These are phyloP conservation scores for Martes martes DNA, from an alignment of 2,113 vertebrate genomes.

Conservation along the genomic window DNA sequence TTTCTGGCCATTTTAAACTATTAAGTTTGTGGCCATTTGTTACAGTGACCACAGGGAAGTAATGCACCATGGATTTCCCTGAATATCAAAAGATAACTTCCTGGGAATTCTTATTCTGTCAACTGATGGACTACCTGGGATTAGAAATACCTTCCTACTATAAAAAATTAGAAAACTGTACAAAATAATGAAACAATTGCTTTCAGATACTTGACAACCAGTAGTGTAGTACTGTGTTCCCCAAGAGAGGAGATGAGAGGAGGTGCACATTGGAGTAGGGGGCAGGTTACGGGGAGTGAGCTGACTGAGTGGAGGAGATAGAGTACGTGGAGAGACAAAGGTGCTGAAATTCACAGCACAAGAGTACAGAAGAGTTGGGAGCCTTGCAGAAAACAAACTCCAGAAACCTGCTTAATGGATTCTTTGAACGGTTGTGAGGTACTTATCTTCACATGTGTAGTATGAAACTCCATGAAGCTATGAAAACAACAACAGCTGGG, in stretches of 20 bases:
- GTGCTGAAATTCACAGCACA: too few species aligned
- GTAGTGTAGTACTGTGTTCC: fast-evolving
- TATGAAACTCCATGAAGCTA: neutral
- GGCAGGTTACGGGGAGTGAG: too few species aligned
- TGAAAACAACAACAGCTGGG: neutral
- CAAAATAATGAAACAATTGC: neutral
- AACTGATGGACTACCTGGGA: neutral
- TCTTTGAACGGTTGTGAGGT: too few species aligned
- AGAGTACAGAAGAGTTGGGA: too few species aligned
- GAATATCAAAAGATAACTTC: neutral
- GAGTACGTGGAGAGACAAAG: neutral
- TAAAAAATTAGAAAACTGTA: neutral
- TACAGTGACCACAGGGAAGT: neutral
- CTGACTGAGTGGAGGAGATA: too few species aligned
- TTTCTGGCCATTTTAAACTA: neutral
- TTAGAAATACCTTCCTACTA: neutral
- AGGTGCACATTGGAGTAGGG: fast-evolving
- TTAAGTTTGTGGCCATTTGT: neutral
- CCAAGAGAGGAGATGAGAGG: neutral
- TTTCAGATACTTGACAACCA: neutral
- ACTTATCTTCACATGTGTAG: too few species aligned
- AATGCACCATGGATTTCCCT: neutral
- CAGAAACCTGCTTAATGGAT: fast-evolving
- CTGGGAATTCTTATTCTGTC: neutral
- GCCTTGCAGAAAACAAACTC: neutral